Base-by-base conservation (phyloP, 2,888 invertebrate species). In the Epirrita christyi region DNA sequence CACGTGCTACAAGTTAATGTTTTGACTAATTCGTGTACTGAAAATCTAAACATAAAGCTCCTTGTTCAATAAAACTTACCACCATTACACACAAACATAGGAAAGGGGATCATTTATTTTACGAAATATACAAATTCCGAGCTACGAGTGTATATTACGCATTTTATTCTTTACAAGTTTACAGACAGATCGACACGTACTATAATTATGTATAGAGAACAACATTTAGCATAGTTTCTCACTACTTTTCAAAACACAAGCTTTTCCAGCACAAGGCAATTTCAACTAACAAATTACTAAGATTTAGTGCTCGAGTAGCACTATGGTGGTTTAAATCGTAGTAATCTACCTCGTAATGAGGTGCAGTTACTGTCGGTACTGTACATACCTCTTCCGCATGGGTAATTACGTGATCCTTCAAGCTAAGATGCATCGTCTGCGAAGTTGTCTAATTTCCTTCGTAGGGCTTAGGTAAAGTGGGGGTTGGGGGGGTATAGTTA, bases 361-460 rank as follows among this genome's bases (percentile, higher is more conserved):
- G 41, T 52, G 36, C 45, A 45, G 44, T n/a, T n/a, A n/a, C n/a
- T n/a, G n/a, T n/a, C n/a, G 6, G 6, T 29, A 29, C 9, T 8
- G 29, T 29, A 29, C 29, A 7, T 29, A 29, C 4, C 29, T 29
- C 70, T 69, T 69, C 66, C 68, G 65, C 64, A 58, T 62, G 54
- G 66, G 63, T 68, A 74, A 75, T 76, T 73, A 74, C 59, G 64
- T 60, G 61, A 72, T 66, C 71, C 67, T 67, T 67, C 42, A 59
- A 61, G 49, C 60, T 62, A 29, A 58, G 60, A 52, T 61, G 59
- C 50, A 60, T 59, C 43, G 41, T 50, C 64, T 62, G 58, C 59
- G 48, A 66, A 68, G 52, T 64, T 68, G 55, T 64, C 14, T 71
- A 63, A 68, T 64, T 61, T 60, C 55, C 61, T 44, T 41, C 52